Base-by-base conservation (phyloP, 1,140 invertebrate genomes). In the Leptopilina clavipes region DNA sequence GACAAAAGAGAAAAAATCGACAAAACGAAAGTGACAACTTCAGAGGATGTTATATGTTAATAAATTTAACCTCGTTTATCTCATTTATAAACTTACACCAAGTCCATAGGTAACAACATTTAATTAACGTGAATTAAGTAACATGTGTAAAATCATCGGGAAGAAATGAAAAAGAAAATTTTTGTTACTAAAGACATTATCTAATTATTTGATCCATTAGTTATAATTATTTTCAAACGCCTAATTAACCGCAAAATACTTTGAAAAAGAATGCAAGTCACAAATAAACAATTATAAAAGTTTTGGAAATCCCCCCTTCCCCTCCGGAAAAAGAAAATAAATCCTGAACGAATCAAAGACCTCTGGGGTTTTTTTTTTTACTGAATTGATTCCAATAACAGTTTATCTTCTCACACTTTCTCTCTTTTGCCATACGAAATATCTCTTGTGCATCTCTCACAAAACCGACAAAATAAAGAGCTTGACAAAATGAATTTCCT, bases 371-470 rank as follows among this genome's bases (percentile, higher is more conserved):
- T 8, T 65, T 65, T 25, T 19, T 65, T 59, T 11, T 10, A 65
- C 17, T 22, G 19, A 65, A 65, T 65, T 65, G 2, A 14, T 31
- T 37, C 14, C 19, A 10, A 65, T 65, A 37, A n/a, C 14, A 17
- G 1, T 31, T n/a, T n/a, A 65, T 65, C 22, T 31, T 31, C 22
- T 65, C 59, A 65, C 59, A 65, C 59, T 65, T 65, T 65, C 59
- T 65, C 59, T 65, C 22, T 8, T 65, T 65, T 2, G 19, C 11
- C 10, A 3, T n/a, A 52, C 6, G 6, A 52, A 25, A 37, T 31
- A 65, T 65, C 25, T 31, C 22, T 31, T 12, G 8, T 31, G 14
- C 7, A 8, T 31, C 25, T 37, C 6, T 31, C 12, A 31, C 22
- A 31, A 65, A 31, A 14, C 22, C 7, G 6, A n/a, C 10, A 31